Evolutionary conservation across 2,797 vertebrate species (phyloP).

Genomic region (Eremophila alpestris): DNA sequence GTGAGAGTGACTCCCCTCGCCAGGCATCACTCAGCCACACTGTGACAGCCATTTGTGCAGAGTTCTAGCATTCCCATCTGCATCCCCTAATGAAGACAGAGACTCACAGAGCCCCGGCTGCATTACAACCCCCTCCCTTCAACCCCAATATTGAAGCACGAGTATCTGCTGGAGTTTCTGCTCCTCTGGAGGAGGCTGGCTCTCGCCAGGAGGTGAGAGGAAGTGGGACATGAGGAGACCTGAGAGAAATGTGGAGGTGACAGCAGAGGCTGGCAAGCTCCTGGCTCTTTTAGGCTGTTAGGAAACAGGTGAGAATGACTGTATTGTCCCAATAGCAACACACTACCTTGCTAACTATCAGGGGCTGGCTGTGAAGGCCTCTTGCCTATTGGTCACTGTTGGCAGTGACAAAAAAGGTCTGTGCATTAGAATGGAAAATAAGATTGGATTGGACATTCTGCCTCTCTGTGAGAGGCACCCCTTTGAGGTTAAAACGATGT

Average conservation of each 20-base stretch:
- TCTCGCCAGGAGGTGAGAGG: neutral
- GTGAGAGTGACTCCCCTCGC: neutral
- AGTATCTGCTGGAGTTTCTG: neutral
- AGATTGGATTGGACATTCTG: neutral
- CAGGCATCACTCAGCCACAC: neutral
- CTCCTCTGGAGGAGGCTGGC: neutral
- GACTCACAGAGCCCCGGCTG: neutral
- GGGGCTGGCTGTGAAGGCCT: neutral
- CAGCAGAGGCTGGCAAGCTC: neutral
- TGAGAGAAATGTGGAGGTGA: neutral
- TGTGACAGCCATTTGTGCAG: neutral
- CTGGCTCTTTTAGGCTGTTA: neutral
- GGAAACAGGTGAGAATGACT: neutral
- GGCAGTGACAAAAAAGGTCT: neutral
- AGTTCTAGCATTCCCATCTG: neutral
- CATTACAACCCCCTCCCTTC: accelerated
- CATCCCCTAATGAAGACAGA: neutral
- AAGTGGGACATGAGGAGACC: neutral
- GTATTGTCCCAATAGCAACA: neutral
- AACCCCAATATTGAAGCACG: neutral
- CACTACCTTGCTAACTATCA: neutral
- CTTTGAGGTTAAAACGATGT: neutral
- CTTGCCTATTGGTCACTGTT: neutral
- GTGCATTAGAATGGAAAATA: neutral
- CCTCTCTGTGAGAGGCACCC: neutral